These are phyloP conservation scores for Xenops minutus DNA, from an alignment of 2,797 vertebrate species.

Conservation along the genomic window DNA sequence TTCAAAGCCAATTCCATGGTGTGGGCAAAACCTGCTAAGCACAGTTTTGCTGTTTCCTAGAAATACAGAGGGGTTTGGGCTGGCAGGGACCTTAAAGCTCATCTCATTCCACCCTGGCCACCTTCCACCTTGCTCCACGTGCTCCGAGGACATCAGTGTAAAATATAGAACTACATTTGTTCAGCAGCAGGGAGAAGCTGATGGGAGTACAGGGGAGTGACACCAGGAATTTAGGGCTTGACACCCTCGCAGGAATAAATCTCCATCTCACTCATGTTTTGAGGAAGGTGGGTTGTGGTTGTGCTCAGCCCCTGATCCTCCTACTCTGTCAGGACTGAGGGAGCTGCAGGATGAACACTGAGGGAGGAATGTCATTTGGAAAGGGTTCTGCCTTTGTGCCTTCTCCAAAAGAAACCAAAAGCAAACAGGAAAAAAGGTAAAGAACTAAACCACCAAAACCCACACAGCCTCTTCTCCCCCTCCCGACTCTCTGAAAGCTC, in stretches of 20 bases:
- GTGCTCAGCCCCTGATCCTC: neutral
- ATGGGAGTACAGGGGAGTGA: neutral
- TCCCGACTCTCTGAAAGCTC: neutral
- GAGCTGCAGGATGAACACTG: neutral
- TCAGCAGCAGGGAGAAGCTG: neutral
- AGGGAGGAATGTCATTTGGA: neutral
- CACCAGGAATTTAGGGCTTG: neutral
- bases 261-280: neutral
- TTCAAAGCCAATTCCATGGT: neutral
- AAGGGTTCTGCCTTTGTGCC: neutral
- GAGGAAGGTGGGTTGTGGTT: neutral
- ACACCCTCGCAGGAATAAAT: neutral
- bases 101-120: neutral
- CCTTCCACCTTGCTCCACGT: neutral
- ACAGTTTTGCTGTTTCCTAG: neutral
- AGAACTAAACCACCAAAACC: neutral
- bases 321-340: neutral
- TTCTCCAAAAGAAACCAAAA: neutral
- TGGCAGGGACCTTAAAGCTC: neutral
- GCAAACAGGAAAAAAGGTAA: neutral
- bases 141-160: neutral
- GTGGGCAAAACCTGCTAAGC: neutral
- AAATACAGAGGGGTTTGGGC: neutral
- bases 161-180: neutral
- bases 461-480: neutral